Percentiles rank a stretch among this genome's conserved stretches.
These are phyloP conservation scores for Glossosoma conforme DNA, from an alignment of 1,140 invertebrate genomes.

Conservation along the genomic window DNA sequence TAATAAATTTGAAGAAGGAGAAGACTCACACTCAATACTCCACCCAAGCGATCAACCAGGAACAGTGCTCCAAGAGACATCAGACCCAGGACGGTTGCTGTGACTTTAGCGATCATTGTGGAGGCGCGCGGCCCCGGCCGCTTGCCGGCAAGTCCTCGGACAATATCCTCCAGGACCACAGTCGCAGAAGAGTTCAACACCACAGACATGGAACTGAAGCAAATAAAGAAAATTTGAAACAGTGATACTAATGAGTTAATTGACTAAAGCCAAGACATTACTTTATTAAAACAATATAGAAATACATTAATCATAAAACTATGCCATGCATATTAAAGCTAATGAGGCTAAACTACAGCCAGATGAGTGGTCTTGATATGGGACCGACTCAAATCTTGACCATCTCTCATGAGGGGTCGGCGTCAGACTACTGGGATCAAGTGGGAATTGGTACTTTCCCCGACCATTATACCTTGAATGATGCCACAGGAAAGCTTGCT, in stretches of 20 bases:
- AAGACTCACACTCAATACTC: conserved; percentile 61
- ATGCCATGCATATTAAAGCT: too few relatives aligned
- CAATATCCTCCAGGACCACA: conserved; percentile 75
- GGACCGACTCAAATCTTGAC: too few relatives aligned
- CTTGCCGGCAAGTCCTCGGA: conserved; percentile 63
- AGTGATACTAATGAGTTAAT: not conserved
- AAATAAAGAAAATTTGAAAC: conserved; percentile 20
- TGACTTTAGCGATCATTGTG: conserved; percentile 60
- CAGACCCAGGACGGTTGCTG: conserved; percentile 59
- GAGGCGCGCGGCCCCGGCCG: conserved; percentile 57
- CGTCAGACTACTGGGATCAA: too few relatives aligned
- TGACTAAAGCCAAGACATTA: too few relatives aligned
- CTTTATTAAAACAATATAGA: too few relatives aligned
- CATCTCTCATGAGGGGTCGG: too few relatives aligned
- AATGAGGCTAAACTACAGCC: too few relatives aligned
- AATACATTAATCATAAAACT: too few relatives aligned
- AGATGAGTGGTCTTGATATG: too few relatives aligned
- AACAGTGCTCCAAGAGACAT: conserved; percentile 62
- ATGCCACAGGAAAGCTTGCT: too few relatives aligned
- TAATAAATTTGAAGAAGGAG: not conserved
- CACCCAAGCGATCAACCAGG: conserved; percentile 66
- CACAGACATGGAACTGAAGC: conserved; percentile 70
- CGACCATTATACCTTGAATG: too few relatives aligned
- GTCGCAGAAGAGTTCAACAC: conserved; percentile 77
- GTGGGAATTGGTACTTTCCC: too few relatives aligned